Percentiles rank a stretch among this genome's conserved stretches.
Conservation (phyloP, 2,797 vertebrate genomes). For the Channallabes apus region DNA sequence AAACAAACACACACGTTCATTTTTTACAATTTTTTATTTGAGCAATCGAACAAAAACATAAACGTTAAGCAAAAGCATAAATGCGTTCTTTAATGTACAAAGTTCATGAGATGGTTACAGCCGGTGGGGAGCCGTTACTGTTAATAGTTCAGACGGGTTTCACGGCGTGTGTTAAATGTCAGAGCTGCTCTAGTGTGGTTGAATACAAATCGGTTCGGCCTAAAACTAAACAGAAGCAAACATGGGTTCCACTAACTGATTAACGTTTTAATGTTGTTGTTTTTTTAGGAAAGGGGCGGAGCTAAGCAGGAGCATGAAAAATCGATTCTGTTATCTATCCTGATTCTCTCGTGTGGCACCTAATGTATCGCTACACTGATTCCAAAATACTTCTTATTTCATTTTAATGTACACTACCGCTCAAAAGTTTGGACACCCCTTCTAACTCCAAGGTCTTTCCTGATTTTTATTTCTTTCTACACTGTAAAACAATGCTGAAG, state of each 20-base stretch:
- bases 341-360: too few relatives aligned
- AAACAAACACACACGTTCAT: not conserved
- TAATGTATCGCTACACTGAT: too few relatives aligned
- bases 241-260: not conserved
- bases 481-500: too few relatives aligned
- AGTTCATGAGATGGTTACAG: not conserved
- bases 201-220: not conserved
- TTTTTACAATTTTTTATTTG: too few relatives aligned
- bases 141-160: conserved; percentile 33
- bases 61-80: not conserved
- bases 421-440: too few relatives aligned
- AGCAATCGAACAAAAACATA: not conserved
- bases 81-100: not conserved
- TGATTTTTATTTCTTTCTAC: too few relatives aligned
- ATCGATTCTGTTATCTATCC: too few relatives aligned
- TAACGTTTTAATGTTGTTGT: too few relatives aligned
- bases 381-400: too few relatives aligned
- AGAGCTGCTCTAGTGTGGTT: conserved; percentile 44
- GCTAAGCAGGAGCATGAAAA: not conserved
- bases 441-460: too few relatives aligned
- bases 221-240: not conserved
- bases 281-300: not conserved
- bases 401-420: too few relatives aligned
- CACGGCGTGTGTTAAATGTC: conserved; percentile 46
- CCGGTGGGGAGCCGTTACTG: not conserved